These are phyloP conservation scores for Pempheris klunzingeri DNA, from an alignment of 2,797 vertebrate genomes.

Conservation along the genomic window DNA sequence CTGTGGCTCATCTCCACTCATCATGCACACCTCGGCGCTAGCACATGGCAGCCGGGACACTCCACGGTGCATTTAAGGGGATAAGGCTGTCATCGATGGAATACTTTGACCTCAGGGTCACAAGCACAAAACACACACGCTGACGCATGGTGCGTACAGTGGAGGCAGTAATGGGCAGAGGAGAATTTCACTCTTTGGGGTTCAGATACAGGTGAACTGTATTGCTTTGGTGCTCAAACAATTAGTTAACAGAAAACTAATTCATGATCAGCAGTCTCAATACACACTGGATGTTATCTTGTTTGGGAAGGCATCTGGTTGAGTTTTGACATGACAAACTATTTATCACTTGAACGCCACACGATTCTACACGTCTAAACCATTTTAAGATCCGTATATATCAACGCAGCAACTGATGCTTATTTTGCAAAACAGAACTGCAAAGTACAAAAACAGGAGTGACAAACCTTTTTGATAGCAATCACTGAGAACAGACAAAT, in stretches of 20 bases:
- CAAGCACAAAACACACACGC: conserved; percentile 28
- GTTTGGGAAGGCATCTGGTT: not conserved
- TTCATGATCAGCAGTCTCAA: not conserved
- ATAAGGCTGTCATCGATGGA: conserved; percentile 77
- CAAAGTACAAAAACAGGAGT: not conserved
- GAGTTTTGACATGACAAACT: not conserved
- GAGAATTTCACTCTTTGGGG: conserved; percentile 32
- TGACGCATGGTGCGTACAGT: conserved; percentile 39
- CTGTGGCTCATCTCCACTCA: conserved; percentile 75
- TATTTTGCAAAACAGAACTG: not conserved
- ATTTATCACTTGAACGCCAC: not conserved
- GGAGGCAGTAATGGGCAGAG: conserved; percentile 37
- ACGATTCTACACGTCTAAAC: not conserved
- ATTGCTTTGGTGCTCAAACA: not conserved
- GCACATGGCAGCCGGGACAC: conserved; percentile 69
- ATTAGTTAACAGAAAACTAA: conserved; percentile 6
- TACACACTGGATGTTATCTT: not conserved
- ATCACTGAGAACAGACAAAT: not conserved
- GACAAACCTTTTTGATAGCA: not conserved
- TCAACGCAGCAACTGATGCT: not conserved
- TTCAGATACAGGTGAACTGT: conserved; percentile 60
- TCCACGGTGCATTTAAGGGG: conserved; percentile 62
- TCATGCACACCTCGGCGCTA: conserved; percentile 72
- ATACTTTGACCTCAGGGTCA: conserved; percentile 75
- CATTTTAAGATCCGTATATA: not conserved